Base-by-base conservation (phyloP, 2,113 vertebrate species). In the Amphilophus citrinellus region DNA sequence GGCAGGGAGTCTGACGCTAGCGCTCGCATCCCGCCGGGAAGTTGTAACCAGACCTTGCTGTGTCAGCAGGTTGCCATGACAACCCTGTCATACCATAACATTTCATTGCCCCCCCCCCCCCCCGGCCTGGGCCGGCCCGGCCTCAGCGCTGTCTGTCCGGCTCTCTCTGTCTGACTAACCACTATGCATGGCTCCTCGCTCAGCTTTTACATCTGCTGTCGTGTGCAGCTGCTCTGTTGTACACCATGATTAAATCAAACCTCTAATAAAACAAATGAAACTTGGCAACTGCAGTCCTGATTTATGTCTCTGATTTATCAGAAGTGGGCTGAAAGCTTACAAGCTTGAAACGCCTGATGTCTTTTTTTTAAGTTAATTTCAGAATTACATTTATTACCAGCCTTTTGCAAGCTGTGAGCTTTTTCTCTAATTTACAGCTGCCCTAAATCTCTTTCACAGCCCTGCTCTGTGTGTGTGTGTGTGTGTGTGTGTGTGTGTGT, bases 61-160 rank as follows among this genome's bases (percentile, higher is more conserved):
- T 73, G 90, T 95, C 94, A 93, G 92, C 92, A 83, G 60, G 84
- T 93, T 83, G 75, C 90, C 83, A 85, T 89, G 88, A 86, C 85
- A 76, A 87, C 62, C 30, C 65, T 6, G 1, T n/a, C 80, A 53
- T 82, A 75, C 82, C 79, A 18, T 58, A 85, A 75, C 82, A n/a
- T 83, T 85, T 88, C 86, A 86, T 85, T 88, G 87, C 50, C 20
- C 44, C 47, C 9, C 22, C 22, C 22, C 22, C 22, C 20, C 30
- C 22, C 2, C 14, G 6, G 39, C 22, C 56, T 8, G 35, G 2
- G 37, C 44, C 3, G 2, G 10, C 32, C 58, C 11, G 82, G 61
- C 85, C 85, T 87, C 82, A 20, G 39, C 20, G 30, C 27, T 24
- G 65, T 75, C 66, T 6, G 3, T 47, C 44, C 5, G 10, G 39